phyloP scores from a whole-genome alignment of 2,113 vertebrate genomes.

The Lophura nycthemera region DNA sequence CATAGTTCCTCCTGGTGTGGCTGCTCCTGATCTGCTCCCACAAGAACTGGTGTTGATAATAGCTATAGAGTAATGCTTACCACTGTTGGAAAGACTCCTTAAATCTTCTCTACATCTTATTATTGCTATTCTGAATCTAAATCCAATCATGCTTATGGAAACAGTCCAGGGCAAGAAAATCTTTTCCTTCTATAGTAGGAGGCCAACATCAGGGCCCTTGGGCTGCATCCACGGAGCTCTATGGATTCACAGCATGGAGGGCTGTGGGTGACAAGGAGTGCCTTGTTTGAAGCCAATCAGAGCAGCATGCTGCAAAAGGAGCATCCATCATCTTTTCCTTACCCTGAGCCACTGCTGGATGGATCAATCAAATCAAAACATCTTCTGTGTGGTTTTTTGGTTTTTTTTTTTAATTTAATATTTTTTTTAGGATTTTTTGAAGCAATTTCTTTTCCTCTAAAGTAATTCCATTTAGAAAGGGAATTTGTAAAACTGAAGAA shows the following conservation, averaged over 20 bases:
- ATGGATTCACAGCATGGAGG: not conserved
- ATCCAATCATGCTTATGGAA: not conserved
- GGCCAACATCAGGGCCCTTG: not conserved
- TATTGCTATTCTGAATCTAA: not conserved
- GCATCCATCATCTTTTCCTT: slow-evolving; percentile 34
- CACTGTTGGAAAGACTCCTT: not conserved
- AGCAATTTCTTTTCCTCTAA: slow-evolving; percentile 6
- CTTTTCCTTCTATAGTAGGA: not conserved
- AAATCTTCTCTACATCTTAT: not conserved
- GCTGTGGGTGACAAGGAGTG: not conserved
- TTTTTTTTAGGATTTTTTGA: not conserved
- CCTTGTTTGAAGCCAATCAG: slow-evolving; percentile 35
- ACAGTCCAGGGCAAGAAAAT: not conserved
- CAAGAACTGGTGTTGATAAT: not conserved
- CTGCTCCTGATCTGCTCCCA: not conserved
- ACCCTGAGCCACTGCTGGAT: slow-evolving; percentile 13
- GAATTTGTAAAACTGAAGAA: slow-evolving; percentile 24
- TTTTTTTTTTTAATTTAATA: not conserved
- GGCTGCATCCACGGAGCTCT: not conserved
- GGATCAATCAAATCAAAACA: slow-evolving; percentile 49
- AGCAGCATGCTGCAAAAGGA: slow-evolving; percentile 26
- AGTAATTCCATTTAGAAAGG: slow-evolving; percentile 7
- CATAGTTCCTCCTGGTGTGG: not conserved
- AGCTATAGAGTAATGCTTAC: not conserved
- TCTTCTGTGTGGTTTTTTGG: not conserved